Evolutionary conservation across 2,888 invertebrate species (phyloP).

Genomic region (Rhagonycha fulva): DNA sequence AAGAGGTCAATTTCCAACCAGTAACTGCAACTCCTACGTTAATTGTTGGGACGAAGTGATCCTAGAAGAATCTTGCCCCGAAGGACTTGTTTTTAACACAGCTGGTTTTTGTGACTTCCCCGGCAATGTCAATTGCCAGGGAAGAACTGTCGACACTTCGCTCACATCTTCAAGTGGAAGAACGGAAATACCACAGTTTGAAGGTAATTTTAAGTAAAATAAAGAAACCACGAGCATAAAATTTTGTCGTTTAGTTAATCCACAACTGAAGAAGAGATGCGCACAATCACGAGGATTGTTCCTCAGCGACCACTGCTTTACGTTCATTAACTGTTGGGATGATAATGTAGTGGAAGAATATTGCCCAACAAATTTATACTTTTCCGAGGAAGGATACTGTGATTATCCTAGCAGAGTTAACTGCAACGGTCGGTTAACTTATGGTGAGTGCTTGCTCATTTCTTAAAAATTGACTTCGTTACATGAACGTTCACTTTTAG

Average conservation of each 20-base stretch:
- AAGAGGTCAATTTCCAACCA: conserved; percentile 67
- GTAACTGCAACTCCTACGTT: conserved; percentile 65
- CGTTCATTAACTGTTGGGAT: conserved; percentile 75
- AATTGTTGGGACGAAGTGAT: conserved; percentile 75
- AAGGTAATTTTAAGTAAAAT: not conserved
- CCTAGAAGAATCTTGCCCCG: conserved; percentile 68
- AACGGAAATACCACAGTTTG: not conserved
- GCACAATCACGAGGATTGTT: conserved; percentile 64
- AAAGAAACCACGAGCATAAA: not conserved
- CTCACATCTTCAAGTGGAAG: not conserved
- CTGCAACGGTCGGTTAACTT: conserved; percentile 59
- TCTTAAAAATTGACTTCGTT: not conserved
- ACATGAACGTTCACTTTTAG: not conserved
- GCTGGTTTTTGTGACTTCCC: conserved; percentile 67
- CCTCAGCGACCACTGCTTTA: conserved; percentile 64
- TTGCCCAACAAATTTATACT: conserved; percentile 66
- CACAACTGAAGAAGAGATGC: conserved; percentile 47
- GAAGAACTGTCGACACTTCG: conserved; percentile 50
- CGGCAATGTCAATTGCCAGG: conserved; percentile 66
- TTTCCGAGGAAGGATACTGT: conserved; percentile 64
- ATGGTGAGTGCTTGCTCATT: conserved; percentile 4
- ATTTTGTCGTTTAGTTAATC: conserved; percentile 17
- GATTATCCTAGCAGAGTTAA: conserved; percentile 68
- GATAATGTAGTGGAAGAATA: conserved; percentile 68
- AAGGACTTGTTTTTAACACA: conserved; percentile 63